Evolutionary conservation across 2,113 vertebrate genomes (phyloP).

Genomic region (Brachirus orientalis): DNA sequence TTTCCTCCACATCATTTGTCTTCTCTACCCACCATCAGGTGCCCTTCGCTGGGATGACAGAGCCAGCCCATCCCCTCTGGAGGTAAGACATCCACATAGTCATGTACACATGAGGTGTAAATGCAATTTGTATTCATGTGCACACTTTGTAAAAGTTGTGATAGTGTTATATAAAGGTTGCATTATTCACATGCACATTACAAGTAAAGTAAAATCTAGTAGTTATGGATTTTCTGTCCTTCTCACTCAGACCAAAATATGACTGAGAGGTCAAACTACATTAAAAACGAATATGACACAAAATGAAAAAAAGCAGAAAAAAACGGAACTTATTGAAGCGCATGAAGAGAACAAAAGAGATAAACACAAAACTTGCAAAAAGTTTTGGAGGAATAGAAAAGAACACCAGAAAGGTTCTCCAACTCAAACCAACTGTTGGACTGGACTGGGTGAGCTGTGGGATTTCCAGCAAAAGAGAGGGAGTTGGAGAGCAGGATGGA

Average conservation of each 20-base stretch:
- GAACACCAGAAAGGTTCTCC: conserved; percentile 25
- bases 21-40: conserved; percentile 41
- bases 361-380: conserved; percentile 11
- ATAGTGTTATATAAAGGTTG: neutral
- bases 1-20: conserved; percentile 48
- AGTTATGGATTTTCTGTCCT: conserved; percentile 29
- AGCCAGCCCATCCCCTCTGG: conserved; percentile 8
- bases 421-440: conserved; percentile 56
- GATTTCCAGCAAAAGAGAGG: conserved; percentile 29
- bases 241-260: conserved; percentile 7
- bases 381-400: conserved; percentile 9
- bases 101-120: neutral
- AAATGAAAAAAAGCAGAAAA: neutral
- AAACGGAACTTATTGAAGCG: neutral
- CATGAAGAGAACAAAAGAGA: conserved; percentile 12
- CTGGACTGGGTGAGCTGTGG: conserved; percentile 11
- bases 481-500: conserved; percentile 14
- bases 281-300: no score
- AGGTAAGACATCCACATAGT: conserved; percentile 55
- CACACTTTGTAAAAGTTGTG: neutral
- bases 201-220: conserved; percentile 10
- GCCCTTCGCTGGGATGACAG: conserved; percentile 46
- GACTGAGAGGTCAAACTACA: conserved; percentile 17
- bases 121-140: neutral
- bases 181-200: neutral